Base-by-base conservation (phyloP, 2,113 vertebrate species). In the Mus pahari region DNA sequence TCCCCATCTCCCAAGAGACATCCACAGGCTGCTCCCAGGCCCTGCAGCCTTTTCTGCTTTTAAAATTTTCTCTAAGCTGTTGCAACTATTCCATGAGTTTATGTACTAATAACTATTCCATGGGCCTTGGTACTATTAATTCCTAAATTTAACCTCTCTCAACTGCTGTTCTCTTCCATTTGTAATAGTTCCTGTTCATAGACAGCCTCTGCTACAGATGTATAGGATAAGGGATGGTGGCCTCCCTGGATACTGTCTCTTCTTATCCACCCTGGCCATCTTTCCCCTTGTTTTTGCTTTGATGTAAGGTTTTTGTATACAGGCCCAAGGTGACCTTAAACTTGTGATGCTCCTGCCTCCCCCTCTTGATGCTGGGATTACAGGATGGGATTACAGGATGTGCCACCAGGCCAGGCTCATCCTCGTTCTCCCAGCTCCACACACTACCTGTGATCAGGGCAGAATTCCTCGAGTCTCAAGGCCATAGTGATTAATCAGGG, bases 1-100 rank as follows among this genome's bases (percentile, higher is more conserved):
- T 96, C 95, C 62, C 7, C 20, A 10, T 62, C 91, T 96, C 97
- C 94, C 64, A 1, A 68, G 78, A 90, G 96, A 83, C 45, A 4
- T 90, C 90, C 91, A n/a, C 68, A 13, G 87, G 88, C 97, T 92
- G 93, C 64, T 97, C 89, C 70, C 6, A 64, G 73, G 75, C 84
- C 78, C 81, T 87, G 91, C 77, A 92, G 93, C 92, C 89, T 94
- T 92, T 68, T 89, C 75, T 86, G 91, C 92, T 91, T 83, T 96
- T 83, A 83, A 60, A 71, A n/a, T 94, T 79, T 36, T n/a, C 92
- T 92, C 91, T 77, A 9, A 91, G 92, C 31, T 89, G 89, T 88
- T 82, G 64, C 17, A 82, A 86, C 86, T 92, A 81, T 84, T 73
- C 91, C 75, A 77, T 3, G 45, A 39, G 84, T 95, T 66, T 86